phyloP scores from a whole-genome alignment of 2,113 vertebrate species.

The Urocynchramus pylzowi region DNA sequence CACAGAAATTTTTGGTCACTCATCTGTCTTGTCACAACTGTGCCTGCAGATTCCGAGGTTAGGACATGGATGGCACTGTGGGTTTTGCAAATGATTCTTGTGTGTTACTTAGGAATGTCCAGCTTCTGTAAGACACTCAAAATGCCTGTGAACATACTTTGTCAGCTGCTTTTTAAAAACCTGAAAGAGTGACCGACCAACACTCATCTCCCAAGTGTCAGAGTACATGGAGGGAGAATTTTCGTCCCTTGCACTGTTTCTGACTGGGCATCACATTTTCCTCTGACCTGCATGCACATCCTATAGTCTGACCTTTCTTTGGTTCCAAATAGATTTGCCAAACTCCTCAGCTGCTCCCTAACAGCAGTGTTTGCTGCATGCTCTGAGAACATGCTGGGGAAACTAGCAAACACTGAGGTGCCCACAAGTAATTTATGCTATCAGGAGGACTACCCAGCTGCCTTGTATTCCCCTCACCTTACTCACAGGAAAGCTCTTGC shows the following conservation, averaged over 20 bases:
- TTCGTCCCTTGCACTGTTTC: neutral
- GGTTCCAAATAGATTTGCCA: neutral
- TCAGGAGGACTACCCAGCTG: neutral
- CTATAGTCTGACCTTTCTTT: neutral
- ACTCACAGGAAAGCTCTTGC: rapidly evolving
- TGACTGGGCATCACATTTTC: neutral
- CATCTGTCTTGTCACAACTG: neutral
- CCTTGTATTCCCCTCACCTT: rapidly evolving
- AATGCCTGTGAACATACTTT: neutral
- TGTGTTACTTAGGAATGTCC: neutral
- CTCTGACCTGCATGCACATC: neutral
- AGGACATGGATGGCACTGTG: neutral
- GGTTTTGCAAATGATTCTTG: neutral
- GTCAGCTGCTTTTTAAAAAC: neutral
- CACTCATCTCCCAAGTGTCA: neutral
- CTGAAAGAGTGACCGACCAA: neutral
- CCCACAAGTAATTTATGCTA: neutral
- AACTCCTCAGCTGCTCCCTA: neutral
- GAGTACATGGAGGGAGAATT: rapidly evolving
- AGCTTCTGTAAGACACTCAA: neutral
- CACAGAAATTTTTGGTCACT: neutral
- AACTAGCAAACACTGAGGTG: no score
- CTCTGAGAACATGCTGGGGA: neutral
- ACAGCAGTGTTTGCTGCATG: neutral
- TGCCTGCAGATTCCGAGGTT: rapidly evolving